Evolutionary conservation across 1,140 invertebrate species (phyloP).

Genomic region (Habropoda laboriosa): DNA sequence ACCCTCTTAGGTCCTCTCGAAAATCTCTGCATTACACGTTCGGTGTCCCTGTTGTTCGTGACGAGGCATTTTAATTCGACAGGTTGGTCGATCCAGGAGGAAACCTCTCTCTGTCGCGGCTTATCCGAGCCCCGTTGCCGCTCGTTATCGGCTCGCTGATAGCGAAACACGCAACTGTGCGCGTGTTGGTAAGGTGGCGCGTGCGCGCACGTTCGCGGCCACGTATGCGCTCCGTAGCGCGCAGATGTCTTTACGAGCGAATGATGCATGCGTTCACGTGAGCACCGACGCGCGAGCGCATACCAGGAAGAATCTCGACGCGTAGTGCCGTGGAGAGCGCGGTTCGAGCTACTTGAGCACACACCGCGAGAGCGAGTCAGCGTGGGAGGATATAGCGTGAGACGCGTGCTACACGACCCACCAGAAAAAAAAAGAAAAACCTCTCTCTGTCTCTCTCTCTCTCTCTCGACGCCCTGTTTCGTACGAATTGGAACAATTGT

Average conservation of each 20-base stretch:
- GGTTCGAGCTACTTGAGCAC: constrained; percentile 13
- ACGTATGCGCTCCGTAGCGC: not conserved
- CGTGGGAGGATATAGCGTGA: constrained; percentile 43
- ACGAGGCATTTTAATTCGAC: constrained; percentile 10
- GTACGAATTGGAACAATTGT: not conserved
- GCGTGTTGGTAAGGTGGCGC: no score
- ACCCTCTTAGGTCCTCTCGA: no score
- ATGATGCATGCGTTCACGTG: constrained; percentile 67
- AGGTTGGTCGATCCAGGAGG: not conserved
- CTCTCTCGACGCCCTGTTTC: constrained; percentile 7
- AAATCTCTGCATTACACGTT: not conserved
- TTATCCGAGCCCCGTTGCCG: constrained; percentile 35
- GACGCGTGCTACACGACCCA: constrained; percentile 9
- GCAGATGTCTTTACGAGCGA: constrained; percentile 58
- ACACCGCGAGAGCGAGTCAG: constrained; percentile 13
- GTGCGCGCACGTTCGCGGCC: constrained; percentile 12
- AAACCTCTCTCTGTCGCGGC: not conserved
- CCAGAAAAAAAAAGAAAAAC: no score
- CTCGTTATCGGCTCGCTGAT: constrained; percentile 48
- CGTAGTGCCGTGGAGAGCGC: constrained; percentile 43
- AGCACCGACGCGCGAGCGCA: constrained; percentile 52
- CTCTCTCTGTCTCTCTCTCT: no score
- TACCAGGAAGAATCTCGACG: constrained; percentile 67
- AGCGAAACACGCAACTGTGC: no score
- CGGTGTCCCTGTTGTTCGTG: not conserved